Conservation (phyloP, 2,113 vertebrate genomes). For the Aegithalos caudatus region DNA sequence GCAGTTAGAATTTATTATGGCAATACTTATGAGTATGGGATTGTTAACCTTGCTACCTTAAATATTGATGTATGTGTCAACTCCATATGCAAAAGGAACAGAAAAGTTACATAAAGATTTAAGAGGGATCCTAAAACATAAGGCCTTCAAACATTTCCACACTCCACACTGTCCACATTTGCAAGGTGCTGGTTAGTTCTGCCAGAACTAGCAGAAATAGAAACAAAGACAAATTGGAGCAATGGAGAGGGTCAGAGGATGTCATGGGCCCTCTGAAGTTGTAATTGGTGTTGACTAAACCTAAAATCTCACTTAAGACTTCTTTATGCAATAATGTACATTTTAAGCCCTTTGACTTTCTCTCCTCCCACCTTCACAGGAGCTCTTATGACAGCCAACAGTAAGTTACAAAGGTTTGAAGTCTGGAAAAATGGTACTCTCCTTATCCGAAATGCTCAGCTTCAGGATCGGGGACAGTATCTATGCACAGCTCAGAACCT, state of each 20-base stretch:
- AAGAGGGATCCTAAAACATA: not conserved
- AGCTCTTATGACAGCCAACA: slow-evolving; percentile 76
- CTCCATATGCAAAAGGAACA: not conserved
- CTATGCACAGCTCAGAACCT: slow-evolving; percentile 82
- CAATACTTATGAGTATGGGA: not conserved
- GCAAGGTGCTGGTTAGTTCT: not conserved
- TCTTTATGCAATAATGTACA: not conserved
- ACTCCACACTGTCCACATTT: not conserved
- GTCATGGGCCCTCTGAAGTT: not conserved
- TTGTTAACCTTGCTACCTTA: not conserved
- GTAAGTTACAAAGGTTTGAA: slow-evolving; percentile 79
- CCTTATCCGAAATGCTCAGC: slow-evolving; percentile 76
- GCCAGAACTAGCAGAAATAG: too few species aligned
- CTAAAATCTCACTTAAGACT: not conserved
- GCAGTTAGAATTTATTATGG: not conserved
- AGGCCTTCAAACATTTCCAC: not conserved
- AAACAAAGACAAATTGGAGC: not conserved
- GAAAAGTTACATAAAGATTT: not conserved
- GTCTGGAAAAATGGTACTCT: slow-evolving; percentile 85
- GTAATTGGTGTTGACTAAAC: not conserved
- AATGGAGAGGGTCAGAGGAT: not conserved
- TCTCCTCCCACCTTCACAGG: slow-evolving; percentile 60
- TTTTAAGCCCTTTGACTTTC: not conserved
- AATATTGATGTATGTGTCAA: not conserved
- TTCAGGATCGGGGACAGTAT: slow-evolving; percentile 84